Conservation (phyloP, 2,888 invertebrate species). For the Scotopteryx bipunctaria region DNA sequence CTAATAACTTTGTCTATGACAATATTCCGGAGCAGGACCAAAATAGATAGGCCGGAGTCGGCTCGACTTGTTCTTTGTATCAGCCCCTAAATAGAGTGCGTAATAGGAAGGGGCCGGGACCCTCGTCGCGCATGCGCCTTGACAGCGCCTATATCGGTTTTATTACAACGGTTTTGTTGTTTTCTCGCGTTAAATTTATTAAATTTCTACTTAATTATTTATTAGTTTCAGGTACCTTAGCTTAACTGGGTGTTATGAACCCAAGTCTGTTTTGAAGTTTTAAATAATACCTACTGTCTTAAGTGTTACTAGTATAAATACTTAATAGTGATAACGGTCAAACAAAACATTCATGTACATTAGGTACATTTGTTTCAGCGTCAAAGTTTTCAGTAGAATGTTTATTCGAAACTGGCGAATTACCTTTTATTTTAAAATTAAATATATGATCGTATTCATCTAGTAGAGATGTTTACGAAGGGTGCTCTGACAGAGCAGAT, state of each 20-base stretch:
- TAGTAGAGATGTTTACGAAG: conserved; percentile 45
- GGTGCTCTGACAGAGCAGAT: conserved; percentile 63
- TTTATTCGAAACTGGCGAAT: no score
- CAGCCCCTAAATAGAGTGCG: conserved; percentile 82
- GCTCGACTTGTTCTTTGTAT: conserved; percentile 73
- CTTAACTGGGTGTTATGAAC: no score
- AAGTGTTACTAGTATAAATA: no score
- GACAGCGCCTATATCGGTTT: conserved; percentile 70
- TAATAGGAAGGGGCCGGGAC: conserved; percentile 72
- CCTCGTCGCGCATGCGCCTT: conserved; percentile 68
- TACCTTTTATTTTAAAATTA: conserved; percentile 2
- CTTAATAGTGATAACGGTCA: no score
- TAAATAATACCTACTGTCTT: no score
- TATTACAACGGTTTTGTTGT: conserved; percentile 73
- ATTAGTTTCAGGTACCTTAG: conserved; percentile 8
- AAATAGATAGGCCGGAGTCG: conserved; percentile 69
- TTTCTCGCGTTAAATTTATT: conserved; percentile 56
- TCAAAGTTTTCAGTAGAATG: background rate
- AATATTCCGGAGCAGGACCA: conserved; percentile 74
- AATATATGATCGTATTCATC: conserved; percentile 11
- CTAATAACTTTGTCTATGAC: conserved; percentile 73
- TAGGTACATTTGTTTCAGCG: no score
- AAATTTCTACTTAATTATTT: conserved; percentile 29
- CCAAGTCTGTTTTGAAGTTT: no score
- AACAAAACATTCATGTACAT: no score